Evolutionary conservation across 1,140 invertebrate species (phyloP).

Genomic region (Drosophila ambigua): DNA sequence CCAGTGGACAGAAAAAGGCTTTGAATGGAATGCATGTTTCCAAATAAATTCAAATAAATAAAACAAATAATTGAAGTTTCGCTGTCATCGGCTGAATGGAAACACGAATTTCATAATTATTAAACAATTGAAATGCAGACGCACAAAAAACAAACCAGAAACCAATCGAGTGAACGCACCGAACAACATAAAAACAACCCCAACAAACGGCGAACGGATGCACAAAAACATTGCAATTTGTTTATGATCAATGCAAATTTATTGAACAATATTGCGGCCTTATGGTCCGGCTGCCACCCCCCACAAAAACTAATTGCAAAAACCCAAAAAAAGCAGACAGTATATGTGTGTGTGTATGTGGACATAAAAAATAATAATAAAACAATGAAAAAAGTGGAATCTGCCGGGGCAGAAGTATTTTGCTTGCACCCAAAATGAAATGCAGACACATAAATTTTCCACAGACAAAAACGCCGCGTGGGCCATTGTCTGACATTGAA

Average conservation of each 20-base stretch:
- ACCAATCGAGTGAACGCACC: conserved; percentile 17
- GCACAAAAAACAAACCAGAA: conserved; percentile 7
- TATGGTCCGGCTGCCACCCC: conserved; percentile 4
- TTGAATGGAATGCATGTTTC: no score
- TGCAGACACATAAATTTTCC: conserved; percentile 75
- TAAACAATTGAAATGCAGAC: conserved; percentile 14
- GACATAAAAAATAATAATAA: conserved; percentile 14
- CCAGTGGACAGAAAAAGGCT: no score
- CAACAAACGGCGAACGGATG: conserved; percentile 8
- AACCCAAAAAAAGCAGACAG: conserved; percentile 16
- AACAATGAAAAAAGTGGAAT: background rate
- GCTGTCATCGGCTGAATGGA: background rate
- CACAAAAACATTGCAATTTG: conserved; percentile 37
- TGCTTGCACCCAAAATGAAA: conserved; percentile 53
- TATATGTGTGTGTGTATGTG: conserved; percentile 7
- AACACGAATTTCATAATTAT: conserved; percentile 22
- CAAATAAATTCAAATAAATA: conserved; percentile 1
- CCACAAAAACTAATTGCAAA: conserved; percentile 45
- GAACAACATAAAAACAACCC: background rate
- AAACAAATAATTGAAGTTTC: no score
- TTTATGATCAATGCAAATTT: conserved; percentile 60
- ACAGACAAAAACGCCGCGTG: conserved; percentile 55
- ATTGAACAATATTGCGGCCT: conserved; percentile 61
- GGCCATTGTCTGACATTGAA: conserved; percentile 73
- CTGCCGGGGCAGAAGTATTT: conserved; percentile 13